phyloP scores from a whole-genome alignment of 2,113 vertebrate genomes.

The Glaucomys volans region DNA sequence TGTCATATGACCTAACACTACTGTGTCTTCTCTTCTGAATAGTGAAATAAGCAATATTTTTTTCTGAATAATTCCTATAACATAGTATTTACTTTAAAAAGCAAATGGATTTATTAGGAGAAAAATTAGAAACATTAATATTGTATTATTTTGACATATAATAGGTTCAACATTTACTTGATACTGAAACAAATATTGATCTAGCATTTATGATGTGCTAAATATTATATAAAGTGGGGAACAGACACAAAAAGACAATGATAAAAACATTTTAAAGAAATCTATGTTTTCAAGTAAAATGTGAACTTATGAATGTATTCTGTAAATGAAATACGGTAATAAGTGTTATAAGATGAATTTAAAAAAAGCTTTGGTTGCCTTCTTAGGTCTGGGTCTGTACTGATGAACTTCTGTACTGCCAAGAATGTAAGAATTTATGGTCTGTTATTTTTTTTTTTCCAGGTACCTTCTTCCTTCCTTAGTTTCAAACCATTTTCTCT shows the following conservation, averaged over 20 bases:
- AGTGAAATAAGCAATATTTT: conserved; percentile 8
- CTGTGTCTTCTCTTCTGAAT: neutral
- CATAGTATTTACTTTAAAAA: neutral
- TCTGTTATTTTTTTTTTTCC: neutral
- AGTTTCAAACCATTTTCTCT: neutral
- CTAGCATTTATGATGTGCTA: neutral
- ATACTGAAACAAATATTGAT: conserved; percentile 28
- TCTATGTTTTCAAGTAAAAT: neutral
- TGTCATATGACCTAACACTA: neutral
- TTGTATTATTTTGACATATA: neutral
- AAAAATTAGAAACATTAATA: neutral
- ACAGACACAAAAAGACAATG: neutral
- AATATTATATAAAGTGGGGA: neutral
- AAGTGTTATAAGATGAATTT: neutral
- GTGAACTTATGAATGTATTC: neutral
- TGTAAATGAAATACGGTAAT: neutral
- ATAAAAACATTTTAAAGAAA: neutral
- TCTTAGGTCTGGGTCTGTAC: neutral
- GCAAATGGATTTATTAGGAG: neutral
- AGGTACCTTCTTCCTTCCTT: neutral
- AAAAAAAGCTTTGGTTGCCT: neutral
- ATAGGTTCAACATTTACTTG: neutral
- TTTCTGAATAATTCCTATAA: conserved; percentile 10
- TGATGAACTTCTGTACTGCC: neutral
- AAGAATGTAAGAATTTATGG: neutral